Evolutionary conservation across 2,113 vertebrate genomes (phyloP).

Genomic region (Phasianus colchicus): DNA sequence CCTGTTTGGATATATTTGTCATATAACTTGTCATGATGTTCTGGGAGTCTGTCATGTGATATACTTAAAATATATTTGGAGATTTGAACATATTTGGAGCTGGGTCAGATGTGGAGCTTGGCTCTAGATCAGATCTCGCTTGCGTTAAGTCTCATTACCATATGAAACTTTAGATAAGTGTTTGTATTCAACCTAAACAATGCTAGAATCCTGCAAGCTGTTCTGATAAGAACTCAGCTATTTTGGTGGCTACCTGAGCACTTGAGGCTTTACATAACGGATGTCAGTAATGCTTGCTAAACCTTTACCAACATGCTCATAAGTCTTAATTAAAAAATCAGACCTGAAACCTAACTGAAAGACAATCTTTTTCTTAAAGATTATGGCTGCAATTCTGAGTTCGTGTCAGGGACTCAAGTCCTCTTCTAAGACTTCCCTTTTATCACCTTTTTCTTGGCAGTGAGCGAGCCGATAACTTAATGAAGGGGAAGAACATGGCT

Average conservation of each 20-base stretch:
- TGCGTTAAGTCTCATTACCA: neutral
- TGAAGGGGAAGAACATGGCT: neutral
- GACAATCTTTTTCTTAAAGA: neutral
- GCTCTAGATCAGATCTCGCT: constrained; percentile 48
- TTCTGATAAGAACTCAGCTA: constrained; percentile 8
- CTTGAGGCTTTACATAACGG: neutral
- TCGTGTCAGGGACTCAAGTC: neutral
- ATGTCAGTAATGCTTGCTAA: neutral
- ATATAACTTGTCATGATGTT: constrained; percentile 12
- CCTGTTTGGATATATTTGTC: constrained; percentile 35
- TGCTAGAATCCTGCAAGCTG: neutral
- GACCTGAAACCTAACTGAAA: neutral
- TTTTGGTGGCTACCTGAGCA: constrained; percentile 57
- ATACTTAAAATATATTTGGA: constrained; percentile 15
- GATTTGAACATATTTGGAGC: constrained; percentile 55
- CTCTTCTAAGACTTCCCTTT: neutral
- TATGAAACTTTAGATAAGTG: constrained; percentile 41
- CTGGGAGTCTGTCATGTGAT: neutral
- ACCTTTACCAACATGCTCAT: neutral
- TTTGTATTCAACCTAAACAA: constrained; percentile 62
- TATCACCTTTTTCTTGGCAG: neutral
- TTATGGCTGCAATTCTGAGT: neutral
- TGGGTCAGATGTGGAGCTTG: constrained; percentile 49
- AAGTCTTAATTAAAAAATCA: neutral
- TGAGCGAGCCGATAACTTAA: neutral